Evolutionary conservation across 2,888 invertebrate species (phyloP).

Genomic region (Entomobrya multifasciata): DNA sequence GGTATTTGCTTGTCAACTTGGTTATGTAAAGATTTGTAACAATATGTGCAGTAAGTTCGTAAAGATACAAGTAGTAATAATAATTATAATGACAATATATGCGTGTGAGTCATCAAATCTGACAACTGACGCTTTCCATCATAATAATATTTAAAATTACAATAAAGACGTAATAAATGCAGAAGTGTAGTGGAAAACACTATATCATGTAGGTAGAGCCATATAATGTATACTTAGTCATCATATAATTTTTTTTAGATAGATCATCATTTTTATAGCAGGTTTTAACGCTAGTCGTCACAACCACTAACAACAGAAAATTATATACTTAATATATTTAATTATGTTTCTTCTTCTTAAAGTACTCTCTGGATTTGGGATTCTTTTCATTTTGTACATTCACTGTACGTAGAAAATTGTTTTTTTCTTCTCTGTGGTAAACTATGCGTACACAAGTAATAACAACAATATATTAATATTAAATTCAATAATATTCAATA

Average conservation of each 20-base stretch:
- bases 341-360: not conserved
- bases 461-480: not conserved
- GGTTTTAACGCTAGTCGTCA: slow-evolving; percentile 62
- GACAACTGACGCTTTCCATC: too few relatives aligned
- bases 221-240: slow-evolving; percentile 1
- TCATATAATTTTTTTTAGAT: not conserved
- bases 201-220: too few relatives aligned
- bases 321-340: not conserved
- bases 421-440: too few relatives aligned
- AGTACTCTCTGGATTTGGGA: not conserved
- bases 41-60: not conserved
- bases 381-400: not conserved
- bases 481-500: not conserved
- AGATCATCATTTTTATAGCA: slow-evolving; percentile 15
- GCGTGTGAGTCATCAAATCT: not conserved
- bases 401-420: too few relatives aligned
- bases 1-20: not conserved
- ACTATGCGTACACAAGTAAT: slow-evolving; percentile 23
- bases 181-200: not conserved
- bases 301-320: slow-evolving; percentile 59
- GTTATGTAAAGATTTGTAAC: not conserved
- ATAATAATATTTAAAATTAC: not conserved
- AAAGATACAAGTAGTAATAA: not conserved
- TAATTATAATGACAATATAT: not conserved
- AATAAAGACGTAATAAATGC: slow-evolving; percentile 48